Base-by-base conservation (phyloP, 2,888 invertebrate species). In the Adelphocoris suturalis region DNA sequence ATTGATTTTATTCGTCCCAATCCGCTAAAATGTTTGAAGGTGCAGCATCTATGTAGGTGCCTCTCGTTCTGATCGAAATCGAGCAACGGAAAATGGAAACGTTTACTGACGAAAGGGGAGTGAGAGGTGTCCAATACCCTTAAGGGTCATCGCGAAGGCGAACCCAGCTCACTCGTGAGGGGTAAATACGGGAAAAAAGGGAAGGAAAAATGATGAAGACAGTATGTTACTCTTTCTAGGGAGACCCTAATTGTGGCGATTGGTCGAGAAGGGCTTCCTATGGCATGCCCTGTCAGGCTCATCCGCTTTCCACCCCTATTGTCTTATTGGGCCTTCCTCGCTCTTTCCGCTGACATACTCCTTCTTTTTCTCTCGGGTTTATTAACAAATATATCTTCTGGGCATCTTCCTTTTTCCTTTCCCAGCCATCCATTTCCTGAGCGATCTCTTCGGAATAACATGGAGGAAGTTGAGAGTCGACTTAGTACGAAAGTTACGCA, bases 241-340 rank as follows among this genome's bases (percentile, higher is more conserved):
- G 68, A 68, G 68, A 12, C 48, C 75, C 75, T 86, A 86, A 86
- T 86, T 86, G 86, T 47, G 75, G 68, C 86, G 86, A 86, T 86
- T 86, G 86, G 86, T 37, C 27, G 75, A 86, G 46, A 61, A 86
- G 46, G 68, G 75, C 46, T 86, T 86, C 75, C 86, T 68, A 37
- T 86, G 75, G 82, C 82, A 52, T 48, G 82, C 48, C 86, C 86
- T 86, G 86, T 86, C 86, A 75, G 47, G 86, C 75, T 86, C 86
- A 75, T 86, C 86, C 86, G 85, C 86, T 86, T 86, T 47, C 82
- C 47, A 2, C 52, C 82, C 82, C 52, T 82, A 82, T 82, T 82
- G 82, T 82, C 82, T 82, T 82, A 82, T 82, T 82, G 82, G 82
- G 27, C 47, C 27, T 47, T 27, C 82, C 52, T 82, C 47, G 13